Evolutionary conservation across 2,888 invertebrate genomes (phyloP).

Genomic region (Tigriopus californicus): DNA sequence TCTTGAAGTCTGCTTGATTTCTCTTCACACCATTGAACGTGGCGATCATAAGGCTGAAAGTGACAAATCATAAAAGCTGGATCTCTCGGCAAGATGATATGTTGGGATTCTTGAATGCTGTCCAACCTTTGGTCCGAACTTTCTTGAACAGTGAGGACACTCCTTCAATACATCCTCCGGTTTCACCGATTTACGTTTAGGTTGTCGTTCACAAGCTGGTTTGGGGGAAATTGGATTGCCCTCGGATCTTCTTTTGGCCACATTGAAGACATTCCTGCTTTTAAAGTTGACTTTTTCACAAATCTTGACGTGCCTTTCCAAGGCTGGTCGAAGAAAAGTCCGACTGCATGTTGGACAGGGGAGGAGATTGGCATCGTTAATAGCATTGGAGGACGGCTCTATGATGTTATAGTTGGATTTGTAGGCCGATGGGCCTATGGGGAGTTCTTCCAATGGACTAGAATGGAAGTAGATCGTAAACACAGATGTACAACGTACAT

Average conservation of each 20-base stretch:
- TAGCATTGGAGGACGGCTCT: neutral
- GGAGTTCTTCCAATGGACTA: too few species aligned
- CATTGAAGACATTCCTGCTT: conserved; percentile 2
- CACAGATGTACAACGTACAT: too few species aligned
- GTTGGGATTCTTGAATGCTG: neutral
- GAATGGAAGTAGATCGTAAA: too few species aligned
- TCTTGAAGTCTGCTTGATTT: conserved; percentile 1
- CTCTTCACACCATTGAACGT: conserved; percentile 11
- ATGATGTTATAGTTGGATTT: neutral
- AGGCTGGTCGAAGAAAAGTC: conserved; percentile 1
- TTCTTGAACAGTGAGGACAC: neutral
- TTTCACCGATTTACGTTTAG: neutral
- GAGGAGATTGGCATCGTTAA: neutral
- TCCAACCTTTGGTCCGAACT: neutral
- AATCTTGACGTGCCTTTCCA: conserved; percentile 8
- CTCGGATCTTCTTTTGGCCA: neutral
- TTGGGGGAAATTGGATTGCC: neutral
- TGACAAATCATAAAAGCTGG: neutral
- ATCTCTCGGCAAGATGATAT: neutral
- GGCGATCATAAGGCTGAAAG: conserved; percentile 9
- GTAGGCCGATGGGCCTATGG: too few species aligned
- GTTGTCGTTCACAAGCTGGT: neutral
- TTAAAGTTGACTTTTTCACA: conserved; percentile 7
- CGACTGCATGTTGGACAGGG: conserved; percentile 7
- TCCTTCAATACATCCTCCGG: neutral